These are phyloP conservation scores for Cecidostiba fungosa DNA, from an alignment of 2,888 invertebrate genomes.

Conservation along the genomic window DNA sequence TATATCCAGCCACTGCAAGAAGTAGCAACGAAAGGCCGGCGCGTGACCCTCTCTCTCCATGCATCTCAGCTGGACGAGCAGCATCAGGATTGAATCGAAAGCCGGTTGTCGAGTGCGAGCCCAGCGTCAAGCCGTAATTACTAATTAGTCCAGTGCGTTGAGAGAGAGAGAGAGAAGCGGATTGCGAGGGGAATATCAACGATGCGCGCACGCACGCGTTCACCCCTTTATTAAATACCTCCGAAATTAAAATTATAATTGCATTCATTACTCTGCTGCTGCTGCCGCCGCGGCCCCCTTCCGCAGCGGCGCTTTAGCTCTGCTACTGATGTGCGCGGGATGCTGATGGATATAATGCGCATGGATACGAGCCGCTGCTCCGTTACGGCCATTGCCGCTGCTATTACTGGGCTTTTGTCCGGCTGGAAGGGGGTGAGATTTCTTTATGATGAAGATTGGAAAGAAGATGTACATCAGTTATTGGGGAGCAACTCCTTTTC, in stretches of 20 bases:
- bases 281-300: constrained; percentile 62
- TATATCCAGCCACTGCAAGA: too few species aligned
- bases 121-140: constrained; percentile 75
- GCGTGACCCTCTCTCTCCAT: background rate
- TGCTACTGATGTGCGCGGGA: constrained; percentile 42
- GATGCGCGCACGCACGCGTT: constrained; percentile 35
- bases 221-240: constrained; percentile 80
- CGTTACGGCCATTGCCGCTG: background rate
- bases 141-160: constrained; percentile 75
- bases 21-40: too few species aligned
- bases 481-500: too few species aligned
- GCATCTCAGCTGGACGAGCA: constrained; percentile 49
- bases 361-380: background rate
- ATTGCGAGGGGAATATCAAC: constrained; percentile 56
- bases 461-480: background rate
- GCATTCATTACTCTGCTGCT: constrained; percentile 76
- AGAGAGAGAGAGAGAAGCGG: constrained; percentile 60
- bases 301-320: constrained; percentile 35
- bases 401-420: background rate
- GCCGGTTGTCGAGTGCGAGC: constrained; percentile 66
- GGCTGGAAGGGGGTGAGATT: background rate
- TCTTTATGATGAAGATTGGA: background rate
- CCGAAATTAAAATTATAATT: constrained; percentile 81
- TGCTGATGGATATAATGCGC: constrained; percentile 14
- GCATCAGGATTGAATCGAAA: constrained; percentile 64